These are phyloP conservation scores for Labeo calbasu DNA, from an alignment of 2,797 vertebrate species.

Conservation along the genomic window DNA sequence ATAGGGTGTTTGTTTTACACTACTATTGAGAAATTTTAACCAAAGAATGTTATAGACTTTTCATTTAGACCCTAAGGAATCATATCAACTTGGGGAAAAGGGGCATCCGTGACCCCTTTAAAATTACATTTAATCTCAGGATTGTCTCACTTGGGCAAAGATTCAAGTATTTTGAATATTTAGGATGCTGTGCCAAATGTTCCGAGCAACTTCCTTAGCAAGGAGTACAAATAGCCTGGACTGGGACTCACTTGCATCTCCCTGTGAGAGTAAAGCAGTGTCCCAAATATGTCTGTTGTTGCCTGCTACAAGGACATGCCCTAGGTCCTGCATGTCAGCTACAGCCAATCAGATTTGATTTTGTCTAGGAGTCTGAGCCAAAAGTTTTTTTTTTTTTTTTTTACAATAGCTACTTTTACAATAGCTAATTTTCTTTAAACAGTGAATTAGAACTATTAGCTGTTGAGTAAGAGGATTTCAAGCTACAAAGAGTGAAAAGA, in stretches of 20 bases:
- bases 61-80: too few relatives aligned
- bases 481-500: background rate
- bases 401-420: background rate
- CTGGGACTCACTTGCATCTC: slow-evolving; percentile 3
- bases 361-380: background rate
- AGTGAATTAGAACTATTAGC: background rate
- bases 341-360: background rate
- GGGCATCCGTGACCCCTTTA: too few relatives aligned
- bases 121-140: background rate
- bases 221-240: background rate
- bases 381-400: background rate
- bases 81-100: too few relatives aligned
- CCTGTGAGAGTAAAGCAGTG: background rate
- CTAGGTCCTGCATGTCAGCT: background rate
- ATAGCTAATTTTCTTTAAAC: background rate
- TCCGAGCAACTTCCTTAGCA: background rate
- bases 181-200: background rate
- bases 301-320: slow-evolving; percentile 17
- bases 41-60: too few relatives aligned
- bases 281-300: slow-evolving; percentile 23
- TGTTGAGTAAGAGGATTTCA: background rate
- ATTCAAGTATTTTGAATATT: background rate
- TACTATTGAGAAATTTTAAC: too few relatives aligned
- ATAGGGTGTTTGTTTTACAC: too few relatives aligned
- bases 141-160: background rate